Evolutionary conservation across 2,888 invertebrate species (phyloP).

Genomic region (Caenorhabditis sp.): DNA sequence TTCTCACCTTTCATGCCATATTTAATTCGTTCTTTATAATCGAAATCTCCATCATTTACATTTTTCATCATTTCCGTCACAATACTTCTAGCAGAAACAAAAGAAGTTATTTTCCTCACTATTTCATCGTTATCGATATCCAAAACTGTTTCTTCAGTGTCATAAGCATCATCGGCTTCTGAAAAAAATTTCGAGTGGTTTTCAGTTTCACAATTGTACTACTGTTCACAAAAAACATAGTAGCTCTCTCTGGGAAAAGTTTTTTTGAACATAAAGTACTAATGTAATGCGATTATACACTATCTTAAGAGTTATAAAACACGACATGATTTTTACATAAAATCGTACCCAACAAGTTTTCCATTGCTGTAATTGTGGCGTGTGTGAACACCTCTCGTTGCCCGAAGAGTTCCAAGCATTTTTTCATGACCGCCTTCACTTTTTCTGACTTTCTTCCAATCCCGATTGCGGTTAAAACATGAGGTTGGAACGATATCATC

Average conservation of each 20-base stretch:
- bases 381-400: conserved; percentile 77
- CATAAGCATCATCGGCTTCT: conserved; percentile 41
- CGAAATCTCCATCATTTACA: conserved; percentile 38
- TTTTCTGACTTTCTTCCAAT: conserved; percentile 46
- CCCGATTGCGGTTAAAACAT: conserved; percentile 45
- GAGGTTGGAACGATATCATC: conserved; percentile 53
- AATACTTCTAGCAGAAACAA: conserved; percentile 34
- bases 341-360: conserved; percentile 49
- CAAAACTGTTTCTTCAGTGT: conserved; percentile 40
- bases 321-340: no score
- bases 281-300: no score
- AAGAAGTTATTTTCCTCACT: conserved; percentile 37
- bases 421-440: conserved; percentile 67
- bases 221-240: no score
- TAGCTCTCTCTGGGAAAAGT: no score
- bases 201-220: no score
- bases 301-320: no score
- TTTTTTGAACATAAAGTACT: no score
- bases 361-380: conserved; percentile 81
- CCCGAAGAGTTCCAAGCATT: conserved; percentile 74
- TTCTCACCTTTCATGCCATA: conserved; percentile 35
- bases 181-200: neutral
- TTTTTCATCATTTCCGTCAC: conserved; percentile 30
- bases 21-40: conserved; percentile 30
- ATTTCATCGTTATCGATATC: conserved; percentile 46